These are phyloP conservation scores for Muraenolepis orangiensis DNA, from an alignment of 2,797 vertebrate genomes.

Conservation along the genomic window DNA sequence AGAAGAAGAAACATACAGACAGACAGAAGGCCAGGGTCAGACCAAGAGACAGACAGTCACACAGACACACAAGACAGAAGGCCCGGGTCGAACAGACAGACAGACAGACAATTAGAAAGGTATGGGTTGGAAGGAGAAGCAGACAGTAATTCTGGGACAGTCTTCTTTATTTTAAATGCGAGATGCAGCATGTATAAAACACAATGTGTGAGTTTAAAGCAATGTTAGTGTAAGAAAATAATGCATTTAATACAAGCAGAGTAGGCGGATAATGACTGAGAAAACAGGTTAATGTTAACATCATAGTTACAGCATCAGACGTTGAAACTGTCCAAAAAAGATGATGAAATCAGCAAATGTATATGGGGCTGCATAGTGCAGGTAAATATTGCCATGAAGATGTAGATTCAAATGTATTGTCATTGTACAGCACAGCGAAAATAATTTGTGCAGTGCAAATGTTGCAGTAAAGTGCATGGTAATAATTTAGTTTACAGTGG, in stretches of 20 bases:
- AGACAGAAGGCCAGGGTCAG: not conserved
- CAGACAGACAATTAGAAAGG: not conserved
- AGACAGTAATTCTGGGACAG: not conserved
- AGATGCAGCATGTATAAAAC: not conserved
- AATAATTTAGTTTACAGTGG: too few relatives aligned
- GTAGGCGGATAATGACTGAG: not conserved
- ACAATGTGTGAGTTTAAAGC: not conserved
- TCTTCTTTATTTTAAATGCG: not conserved
- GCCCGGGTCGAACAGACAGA: not conserved
- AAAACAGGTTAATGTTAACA: not conserved
- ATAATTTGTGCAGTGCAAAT: too few relatives aligned
- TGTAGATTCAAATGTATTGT: too few relatives aligned
- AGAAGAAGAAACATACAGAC: not conserved
- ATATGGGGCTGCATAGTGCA: not conserved
- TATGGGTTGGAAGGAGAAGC: not conserved
- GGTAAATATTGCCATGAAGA: not conserved
- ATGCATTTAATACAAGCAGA: not conserved
- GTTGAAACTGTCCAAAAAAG: not conserved
- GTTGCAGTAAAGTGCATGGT: too few relatives aligned
- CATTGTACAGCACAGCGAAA: too few relatives aligned
- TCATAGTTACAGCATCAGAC: not conserved
- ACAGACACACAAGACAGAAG: not conserved
- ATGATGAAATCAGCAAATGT: too few relatives aligned
- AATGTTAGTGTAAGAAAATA: not conserved
- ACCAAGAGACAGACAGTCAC: not conserved